Conservation (phyloP, 2,113 vertebrate genomes). For the Esox niger region DNA sequence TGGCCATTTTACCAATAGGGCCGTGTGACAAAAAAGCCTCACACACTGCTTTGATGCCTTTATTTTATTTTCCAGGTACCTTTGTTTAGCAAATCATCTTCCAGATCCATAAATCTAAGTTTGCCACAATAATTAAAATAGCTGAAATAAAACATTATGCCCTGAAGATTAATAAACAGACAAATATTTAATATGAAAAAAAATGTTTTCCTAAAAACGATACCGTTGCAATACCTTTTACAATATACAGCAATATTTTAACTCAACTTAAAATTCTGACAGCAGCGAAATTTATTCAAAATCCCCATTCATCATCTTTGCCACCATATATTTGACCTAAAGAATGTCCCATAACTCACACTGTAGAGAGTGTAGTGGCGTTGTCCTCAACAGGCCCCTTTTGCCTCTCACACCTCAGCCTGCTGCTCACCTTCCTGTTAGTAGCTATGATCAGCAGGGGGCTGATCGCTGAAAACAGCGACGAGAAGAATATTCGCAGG, state of each 20-base stretch:
- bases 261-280: too few species aligned
- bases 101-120: background rate
- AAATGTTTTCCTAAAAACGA: background rate
- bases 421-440: conserved; percentile 69
- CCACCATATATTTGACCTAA: background rate
- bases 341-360: conserved; percentile 26
- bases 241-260: background rate
- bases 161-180: background rate
- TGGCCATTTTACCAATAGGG: background rate
- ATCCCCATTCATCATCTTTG: too few species aligned
- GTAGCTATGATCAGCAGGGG: conserved; percentile 69
- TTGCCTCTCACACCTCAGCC: conserved; percentile 45
- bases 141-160: background rate
- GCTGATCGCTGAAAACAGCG: conserved; percentile 69
- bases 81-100: background rate
- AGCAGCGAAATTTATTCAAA: too few species aligned
- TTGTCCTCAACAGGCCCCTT: conserved; percentile 33
- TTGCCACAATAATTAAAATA: background rate
- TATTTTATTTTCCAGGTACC: background rate
- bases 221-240: background rate
- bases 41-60: background rate
- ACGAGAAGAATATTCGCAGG: conserved; percentile 71
- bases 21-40: conserved; percentile 14
- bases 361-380: conserved; percentile 22
- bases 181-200: too few species aligned